phyloP scores from a whole-genome alignment of 2,797 vertebrate species.

The Acipenser transmontanus region DNA sequence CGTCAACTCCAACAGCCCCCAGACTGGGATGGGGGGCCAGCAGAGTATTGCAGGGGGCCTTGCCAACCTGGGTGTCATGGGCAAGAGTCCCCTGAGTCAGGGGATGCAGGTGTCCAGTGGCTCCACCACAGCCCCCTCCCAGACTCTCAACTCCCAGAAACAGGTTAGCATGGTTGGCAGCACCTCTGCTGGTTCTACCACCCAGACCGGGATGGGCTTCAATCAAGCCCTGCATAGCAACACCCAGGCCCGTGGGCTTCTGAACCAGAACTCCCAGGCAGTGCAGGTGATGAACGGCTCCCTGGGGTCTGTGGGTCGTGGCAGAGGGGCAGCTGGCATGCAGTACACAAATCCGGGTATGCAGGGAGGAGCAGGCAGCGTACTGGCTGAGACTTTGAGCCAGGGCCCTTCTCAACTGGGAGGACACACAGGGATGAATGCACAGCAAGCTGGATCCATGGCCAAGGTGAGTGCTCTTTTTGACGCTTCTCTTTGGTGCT shows the following conservation, averaged over 20 bases:
- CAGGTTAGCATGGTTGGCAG: constrained; percentile 71
- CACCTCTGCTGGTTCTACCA: constrained; percentile 65
- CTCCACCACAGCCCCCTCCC: constrained; percentile 69
- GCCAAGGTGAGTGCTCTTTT: constrained; percentile 73
- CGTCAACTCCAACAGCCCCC: constrained; percentile 75
- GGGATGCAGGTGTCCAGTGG: constrained; percentile 66
- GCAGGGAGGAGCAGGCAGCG: constrained; percentile 69
- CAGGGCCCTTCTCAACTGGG: constrained; percentile 80
- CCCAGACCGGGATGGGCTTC: constrained; percentile 79
- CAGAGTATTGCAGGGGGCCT: constrained; percentile 57
- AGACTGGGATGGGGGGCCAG: constrained; percentile 72
- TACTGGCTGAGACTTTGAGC: constrained; percentile 86
- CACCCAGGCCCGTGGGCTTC: constrained; percentile 77
- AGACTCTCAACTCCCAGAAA: constrained; percentile 70
- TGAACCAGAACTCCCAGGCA: constrained; percentile 72
- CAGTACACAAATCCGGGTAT: constrained; percentile 73
- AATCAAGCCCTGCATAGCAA: constrained; percentile 84
- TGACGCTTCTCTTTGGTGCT: constrained; percentile 24
- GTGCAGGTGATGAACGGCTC: constrained; percentile 94
- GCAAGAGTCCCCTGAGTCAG: constrained; percentile 84
- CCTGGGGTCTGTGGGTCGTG: constrained; percentile 78
- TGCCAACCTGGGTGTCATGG: constrained; percentile 59
- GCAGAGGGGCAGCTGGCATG: constrained; percentile 74
- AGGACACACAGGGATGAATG: constrained; percentile 69
- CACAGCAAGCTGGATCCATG: constrained; percentile 83